Percentiles rank a stretch among this genome's conserved stretches.
These are phyloP conservation scores for Seriola quinqueradiata DNA, from an alignment of 2,113 vertebrate genomes.

Conservation along the genomic window DNA sequence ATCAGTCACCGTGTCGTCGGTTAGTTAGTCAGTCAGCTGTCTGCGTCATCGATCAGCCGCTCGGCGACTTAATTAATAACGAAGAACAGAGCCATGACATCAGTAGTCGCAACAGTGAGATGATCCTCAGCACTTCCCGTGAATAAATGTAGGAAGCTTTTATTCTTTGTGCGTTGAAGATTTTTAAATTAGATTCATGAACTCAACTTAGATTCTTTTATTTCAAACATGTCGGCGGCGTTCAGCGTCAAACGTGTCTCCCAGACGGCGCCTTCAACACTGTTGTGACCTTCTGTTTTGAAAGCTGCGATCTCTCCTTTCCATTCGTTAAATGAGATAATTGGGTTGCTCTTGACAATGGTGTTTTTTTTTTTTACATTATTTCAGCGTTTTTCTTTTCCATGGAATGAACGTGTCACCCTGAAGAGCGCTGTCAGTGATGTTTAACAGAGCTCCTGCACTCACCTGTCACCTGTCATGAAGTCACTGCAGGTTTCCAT, in stretches of 20 bases:
- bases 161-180: not conserved
- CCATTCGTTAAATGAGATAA: not conserved
- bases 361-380: not conserved
- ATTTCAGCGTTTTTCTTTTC: not conserved
- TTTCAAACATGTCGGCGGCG: not conserved
- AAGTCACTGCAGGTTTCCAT: not conserved
- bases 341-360: not conserved
- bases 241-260: conserved; percentile 7
- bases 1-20: not conserved
- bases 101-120: too few species aligned
- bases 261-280: not conserved
- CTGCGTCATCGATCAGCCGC: conserved; percentile 24
- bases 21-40: conserved; percentile 1
- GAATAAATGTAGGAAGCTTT: not conserved
- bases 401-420: not conserved
- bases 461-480: conserved; percentile 11
- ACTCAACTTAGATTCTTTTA: not conserved
- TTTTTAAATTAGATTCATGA: not conserved
- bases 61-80: not conserved
- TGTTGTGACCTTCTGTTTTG: not conserved
- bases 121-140: not conserved
- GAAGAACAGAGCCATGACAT: too few species aligned
- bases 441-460: not conserved
- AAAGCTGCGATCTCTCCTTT: not conserved
- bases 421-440: not conserved